Evolutionary conservation across 2,888 invertebrate genomes (phyloP), one percentile per base, ranked within the genome.

Genomic region (Thecocarcelia acutangulata): DNA sequence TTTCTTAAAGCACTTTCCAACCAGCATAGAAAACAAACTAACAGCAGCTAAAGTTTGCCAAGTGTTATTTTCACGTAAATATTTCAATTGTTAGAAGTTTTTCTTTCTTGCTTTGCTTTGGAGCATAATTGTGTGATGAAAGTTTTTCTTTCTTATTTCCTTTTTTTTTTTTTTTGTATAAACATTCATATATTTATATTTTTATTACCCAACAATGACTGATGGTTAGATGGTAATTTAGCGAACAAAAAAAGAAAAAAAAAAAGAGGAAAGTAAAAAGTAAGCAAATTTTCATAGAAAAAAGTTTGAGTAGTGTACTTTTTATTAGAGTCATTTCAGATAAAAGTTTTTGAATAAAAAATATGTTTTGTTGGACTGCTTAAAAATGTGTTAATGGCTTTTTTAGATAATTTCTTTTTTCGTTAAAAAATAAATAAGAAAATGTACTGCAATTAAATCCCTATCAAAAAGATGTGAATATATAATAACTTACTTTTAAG

Each of bases 41-140:
- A 59, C 66, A 50, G 42, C 48, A 50, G 37, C 64, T 50, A 52
- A 66, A 46, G 46, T 78, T 72, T 21, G 15, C 37, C 50, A 58
- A 78, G 64, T 78, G 78, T 66, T 78, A 72, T 78, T 66, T 72
- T 78, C 64, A 72, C 78, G 72, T 72, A 72, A 78, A 78, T 78
- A 66, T 63, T 72, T 78, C 78, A 66, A 78, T 78, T 78, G 78
- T 72, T 61, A 44, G 44, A 74, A 44, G 78, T 50, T 64, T 24
- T 28, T 19, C 3, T 19, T 48, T 63, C 44, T 3, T 28, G 11
- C 1, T 12, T 28, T 46, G 2, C 15, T 44, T 17, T n/a, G 21
- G 46, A 78, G 17, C 58, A 78, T 78, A 78, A 78, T 72, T 78
- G 72, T 72, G 44, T 64, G 50, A 70, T 58, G 48, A 70, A 72